Base-by-base conservation (phyloP, 2,113 vertebrate genomes). In the Tautogolabrus adspersus region DNA sequence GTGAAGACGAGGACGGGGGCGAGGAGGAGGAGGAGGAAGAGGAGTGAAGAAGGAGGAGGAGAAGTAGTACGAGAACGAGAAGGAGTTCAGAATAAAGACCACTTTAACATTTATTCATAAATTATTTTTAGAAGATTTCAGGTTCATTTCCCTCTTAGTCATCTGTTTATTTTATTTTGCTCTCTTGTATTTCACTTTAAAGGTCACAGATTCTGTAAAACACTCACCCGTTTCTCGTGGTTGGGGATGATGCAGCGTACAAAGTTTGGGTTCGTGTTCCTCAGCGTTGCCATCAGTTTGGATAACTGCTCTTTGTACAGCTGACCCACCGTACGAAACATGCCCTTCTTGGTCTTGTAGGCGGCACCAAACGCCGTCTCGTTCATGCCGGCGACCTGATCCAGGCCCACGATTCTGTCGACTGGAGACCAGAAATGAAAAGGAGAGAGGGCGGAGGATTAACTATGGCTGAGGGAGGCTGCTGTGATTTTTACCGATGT, bases 231-330 rank as follows among this genome's bases (percentile, higher is more conserved):
- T 88, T 99, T 99, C 81, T 99, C 97, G 0, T 99, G 97, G 79
- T 99, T 99, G 3, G 98, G 98, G 92, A 99, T 99, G 94, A 99
- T 98, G 93, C 98, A 99, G 88, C 98, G 97, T 30, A 99, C 97
- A 5, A 99, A 99, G 88, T 99, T 99, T 21, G 98, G 98, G 86
- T 99, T 99, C 77, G 98, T 99, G 94, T 99, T 99, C 21, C 98
- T 96, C 5, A 99, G 96, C 0, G 98, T 99, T 6, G 97, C 97
- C 98, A 99, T 99, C 67, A 99, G 93, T 75, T 99, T 99, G 46
- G 97, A 97, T 34, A 99, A 94, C 1, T 97, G 97, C 66, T 99
- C 98, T 83, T 99, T 99, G 93, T 99, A 99, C 46, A 99, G 96
- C 10, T 99, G 98, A 0, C 97, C 97, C 1, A 99, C 97, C 0